Base-by-base conservation (phyloP, 2,888 invertebrate species). In the Actias luna region DNA sequence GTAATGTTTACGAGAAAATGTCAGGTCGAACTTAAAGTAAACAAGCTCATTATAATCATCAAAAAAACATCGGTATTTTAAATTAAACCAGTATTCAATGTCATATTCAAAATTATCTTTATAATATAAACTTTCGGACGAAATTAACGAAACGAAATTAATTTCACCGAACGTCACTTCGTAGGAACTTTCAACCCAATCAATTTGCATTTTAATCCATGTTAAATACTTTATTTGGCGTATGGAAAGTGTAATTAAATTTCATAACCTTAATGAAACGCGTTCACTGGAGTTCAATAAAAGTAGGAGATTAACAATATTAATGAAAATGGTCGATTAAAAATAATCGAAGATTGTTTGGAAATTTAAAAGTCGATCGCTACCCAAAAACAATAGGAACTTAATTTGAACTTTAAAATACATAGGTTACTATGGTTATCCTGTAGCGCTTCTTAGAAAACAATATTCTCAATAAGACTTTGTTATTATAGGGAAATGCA, bases 171-270 rank as follows among this genome's bases (percentile, higher is more conserved):
- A 36, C 18, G 7, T 36, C 7, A 5, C 31, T 39, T 33, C 27
- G 25, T 1, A 27, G 29, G 16, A 22, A 58, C 25, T 10, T 62
- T 58, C 33, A 18, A 58, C 58, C 18, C 61, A 58, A 62, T 62
- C 42, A 62, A 61, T 62, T 58, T 46, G 42, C 58, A 58, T 58
- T 62, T 58, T 62, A 62, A 62, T 58, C 31, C 33, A 55, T 4
- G 25, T 25, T 58, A 42, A 62, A 46, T 58, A 57, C 57, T 57
- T 39, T 57, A 61, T 52, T 29, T 25, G 52, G 10, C 27, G 25
- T 55, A 55, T 31, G 12, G 22, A 18, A 42, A 42, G 31, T 57
- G 58, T 61, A 57, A 61, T 62, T 58, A 62, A 58, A 62, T 62
- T 62, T 62, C 57, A 57, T 18, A 57, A 57, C 29, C 14, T 39